These are phyloP conservation scores for Lepeophtheirus salmonis DNA, from an alignment of 1,140 invertebrate genomes.

Conservation along the genomic window DNA sequence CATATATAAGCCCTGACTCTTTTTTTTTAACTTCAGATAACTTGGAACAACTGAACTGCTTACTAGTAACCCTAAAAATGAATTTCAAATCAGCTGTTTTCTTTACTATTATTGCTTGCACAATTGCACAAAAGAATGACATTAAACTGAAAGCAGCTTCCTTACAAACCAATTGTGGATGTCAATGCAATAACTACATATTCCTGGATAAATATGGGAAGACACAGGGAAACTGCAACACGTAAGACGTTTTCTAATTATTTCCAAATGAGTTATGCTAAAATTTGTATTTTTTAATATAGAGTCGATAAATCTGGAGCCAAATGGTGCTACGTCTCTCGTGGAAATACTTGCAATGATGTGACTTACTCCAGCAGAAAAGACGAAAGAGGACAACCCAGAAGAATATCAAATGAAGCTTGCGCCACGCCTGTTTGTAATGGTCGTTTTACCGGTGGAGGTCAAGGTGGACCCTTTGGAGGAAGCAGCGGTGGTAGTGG, in stretches of 20 bases:
- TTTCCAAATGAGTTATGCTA: neutral
- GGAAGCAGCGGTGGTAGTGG: neutral
- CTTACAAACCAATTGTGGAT: neutral
- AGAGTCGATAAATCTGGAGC: neutral
- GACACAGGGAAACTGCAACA: neutral
- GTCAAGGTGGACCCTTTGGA: neutral
- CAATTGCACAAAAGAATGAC: too few species aligned
- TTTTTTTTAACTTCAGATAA: too few species aligned
- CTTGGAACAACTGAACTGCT: too few species aligned
- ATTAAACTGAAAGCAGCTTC: neutral
- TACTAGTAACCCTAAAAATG: too few species aligned
- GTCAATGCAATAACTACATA: neutral
- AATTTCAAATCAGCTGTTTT: too few species aligned
- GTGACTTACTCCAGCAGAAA: neutral
- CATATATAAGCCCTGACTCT: too few species aligned
- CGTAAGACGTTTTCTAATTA: too few species aligned
- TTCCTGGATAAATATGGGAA: neutral
- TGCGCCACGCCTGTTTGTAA: neutral
- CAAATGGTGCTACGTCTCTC: neutral
- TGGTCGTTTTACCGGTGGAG: neutral
- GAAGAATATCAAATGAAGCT: neutral
- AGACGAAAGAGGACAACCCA: neutral
- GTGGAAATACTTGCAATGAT: neutral
- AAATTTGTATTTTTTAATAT: neutral
- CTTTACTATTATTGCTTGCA: too few species aligned